Evolutionary conservation across 2,113 vertebrate species (phyloP), one percentile per base, ranked within the genome.

Genomic region (Alosa alosa): DNA sequence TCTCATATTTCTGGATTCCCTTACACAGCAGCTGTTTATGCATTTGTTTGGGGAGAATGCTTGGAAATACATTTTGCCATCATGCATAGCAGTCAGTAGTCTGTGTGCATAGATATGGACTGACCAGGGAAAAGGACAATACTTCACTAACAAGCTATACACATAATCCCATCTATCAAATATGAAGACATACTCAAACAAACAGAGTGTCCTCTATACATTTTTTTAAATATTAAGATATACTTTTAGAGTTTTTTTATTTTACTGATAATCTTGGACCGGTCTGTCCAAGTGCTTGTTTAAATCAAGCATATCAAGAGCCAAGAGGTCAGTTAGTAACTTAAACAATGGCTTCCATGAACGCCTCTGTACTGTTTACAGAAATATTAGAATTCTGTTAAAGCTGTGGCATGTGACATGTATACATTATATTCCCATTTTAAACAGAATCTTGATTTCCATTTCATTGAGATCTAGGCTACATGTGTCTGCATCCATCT

Each of bases 41-140:
- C 31, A 39, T 78, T 39, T 78, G 72, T 78, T 17, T 78, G 20
- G 72, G 31, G 36, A 78, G 72, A 78, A 78, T 10, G 13, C 72
- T 39, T 39, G 72, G 72, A 41, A 13, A 36, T 15, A 78, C 72
- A 72, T 15, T 15, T 36, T 39, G 72, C 72, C 31, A 11, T 78
- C 31, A 78, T 78, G 72, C 72, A 78, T 78, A 78, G 64, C 64
- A 25, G 13, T 72, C 64, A 72, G n/a, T 72, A 2, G 72, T 78
- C 72, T 78, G 25, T 78, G 72, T 78, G 72, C 72, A 78, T 36
- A 78, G 72, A 36, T 78, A 78, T 13, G 31, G 72, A 78, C 72
- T 39, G 31, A 41, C 31, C 31, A 39, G 72, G 72, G 72, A 39
- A 41, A 39, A 39, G 36, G 31, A 78, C 72, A 36, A 75, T 15